Evolutionary conservation across 2,888 invertebrate species (phyloP).

Genomic region (Linnaemya tessellans): DNA sequence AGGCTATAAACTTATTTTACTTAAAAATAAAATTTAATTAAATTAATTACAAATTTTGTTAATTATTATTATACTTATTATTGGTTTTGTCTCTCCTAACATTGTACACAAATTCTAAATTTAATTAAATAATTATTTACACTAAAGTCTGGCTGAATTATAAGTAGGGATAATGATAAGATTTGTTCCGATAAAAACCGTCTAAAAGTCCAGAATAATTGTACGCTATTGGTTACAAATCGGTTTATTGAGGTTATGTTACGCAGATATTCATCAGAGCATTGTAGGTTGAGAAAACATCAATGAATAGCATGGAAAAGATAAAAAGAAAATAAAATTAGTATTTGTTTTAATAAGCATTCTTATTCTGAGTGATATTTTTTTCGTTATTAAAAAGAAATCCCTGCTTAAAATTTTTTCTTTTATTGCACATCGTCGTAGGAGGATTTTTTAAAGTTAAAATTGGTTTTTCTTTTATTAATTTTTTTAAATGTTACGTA

Average conservation of each 20-base stretch:
- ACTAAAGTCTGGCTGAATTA: slow-evolving; percentile 79
- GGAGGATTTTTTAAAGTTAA: slow-evolving; percentile 3
- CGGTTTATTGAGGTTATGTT: not conserved
- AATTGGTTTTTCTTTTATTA: slow-evolving; percentile 29
- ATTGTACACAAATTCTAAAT: slow-evolving; percentile 61
- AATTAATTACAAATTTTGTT: slow-evolving; percentile 30
- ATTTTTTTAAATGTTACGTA: not conserved
- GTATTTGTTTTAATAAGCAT: slow-evolving; percentile 5
- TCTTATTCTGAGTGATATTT: slow-evolving; percentile 13
- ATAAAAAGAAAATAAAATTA: slow-evolving; percentile 39
- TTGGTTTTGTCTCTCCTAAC: slow-evolving; percentile 60
- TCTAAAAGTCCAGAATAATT: slow-evolving; percentile 82
- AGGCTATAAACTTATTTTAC: not conserved
- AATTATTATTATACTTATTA: slow-evolving; percentile 45
- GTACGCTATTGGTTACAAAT: slow-evolving; percentile 71
- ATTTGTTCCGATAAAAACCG: slow-evolving; percentile 83
- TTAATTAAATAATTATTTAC: slow-evolving; percentile 71
- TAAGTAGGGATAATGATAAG: slow-evolving; percentile 83
- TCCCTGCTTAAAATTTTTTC: slow-evolving; percentile 4
- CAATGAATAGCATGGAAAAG: slow-evolving; percentile 48
- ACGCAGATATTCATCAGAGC: not conserved
- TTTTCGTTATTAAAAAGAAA: not conserved
- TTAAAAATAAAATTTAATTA: slow-evolving; percentile 30
- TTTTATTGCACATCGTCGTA: not conserved
- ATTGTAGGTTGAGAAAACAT: not conserved